phyloP scores from a whole-genome alignment of 92 coral and sea anemone genomes.

The Umimayanthus chanpuru region DNA sequence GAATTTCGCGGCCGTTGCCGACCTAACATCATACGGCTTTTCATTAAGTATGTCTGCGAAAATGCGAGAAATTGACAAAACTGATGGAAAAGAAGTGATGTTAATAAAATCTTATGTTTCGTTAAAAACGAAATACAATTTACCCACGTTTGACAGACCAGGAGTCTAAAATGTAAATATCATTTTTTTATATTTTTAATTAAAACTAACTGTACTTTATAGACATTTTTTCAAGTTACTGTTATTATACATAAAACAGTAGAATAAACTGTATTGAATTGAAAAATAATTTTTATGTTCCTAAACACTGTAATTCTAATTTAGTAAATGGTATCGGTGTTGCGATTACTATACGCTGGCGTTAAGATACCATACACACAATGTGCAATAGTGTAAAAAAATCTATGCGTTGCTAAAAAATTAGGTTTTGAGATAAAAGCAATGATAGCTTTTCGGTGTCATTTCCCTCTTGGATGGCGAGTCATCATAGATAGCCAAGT shows the following conservation, averaged over 20 bases:
- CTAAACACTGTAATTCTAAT: neutral
- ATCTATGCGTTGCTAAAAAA: neutral
- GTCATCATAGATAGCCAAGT: neutral
- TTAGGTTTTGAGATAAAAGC: neutral
- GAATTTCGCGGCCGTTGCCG: too few species aligned
- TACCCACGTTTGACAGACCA: too few species aligned
- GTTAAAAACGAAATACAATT: too few species aligned
- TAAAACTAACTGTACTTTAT: neutral
- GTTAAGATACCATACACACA: too few species aligned
- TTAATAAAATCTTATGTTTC: too few species aligned
- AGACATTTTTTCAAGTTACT: too few species aligned
- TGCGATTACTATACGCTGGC: neutral
- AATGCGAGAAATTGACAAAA: too few species aligned
- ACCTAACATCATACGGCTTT: too few species aligned
- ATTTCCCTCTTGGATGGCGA: neutral
- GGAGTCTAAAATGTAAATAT: neutral
- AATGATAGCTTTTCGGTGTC: neutral
- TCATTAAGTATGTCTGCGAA: too few species aligned
- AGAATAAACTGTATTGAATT: neutral
- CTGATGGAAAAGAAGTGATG: too few species aligned
- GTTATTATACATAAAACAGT: neutral
- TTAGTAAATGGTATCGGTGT: too few species aligned
- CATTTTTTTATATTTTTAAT: too few species aligned
- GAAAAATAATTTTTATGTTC: neutral
- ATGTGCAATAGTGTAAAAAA: neutral